These are phyloP conservation scores for Quadroppia sp. DNA, from an alignment of 2,888 invertebrate genomes.

Conservation along the genomic window DNA sequence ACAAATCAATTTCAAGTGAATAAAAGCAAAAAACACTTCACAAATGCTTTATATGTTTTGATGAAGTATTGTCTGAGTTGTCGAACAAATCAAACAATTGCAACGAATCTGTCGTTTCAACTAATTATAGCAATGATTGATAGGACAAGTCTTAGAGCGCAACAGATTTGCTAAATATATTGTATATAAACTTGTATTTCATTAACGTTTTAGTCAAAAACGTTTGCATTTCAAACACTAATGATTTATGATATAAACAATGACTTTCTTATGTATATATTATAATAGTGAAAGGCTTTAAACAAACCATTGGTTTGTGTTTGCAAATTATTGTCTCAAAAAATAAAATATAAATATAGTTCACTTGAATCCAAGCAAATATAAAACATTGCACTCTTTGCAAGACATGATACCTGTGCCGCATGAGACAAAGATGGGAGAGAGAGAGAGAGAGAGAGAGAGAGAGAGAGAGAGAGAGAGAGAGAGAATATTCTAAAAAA, in stretches of 20 bases:
- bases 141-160: conserved; percentile 15
- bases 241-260: conserved; percentile 5
- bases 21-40: not conserved
- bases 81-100: conserved; percentile 34
- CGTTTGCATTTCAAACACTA: not conserved
- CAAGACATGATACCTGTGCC: no score
- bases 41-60: not conserved
- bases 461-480: no score
- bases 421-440: no score
- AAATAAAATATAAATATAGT: no score
- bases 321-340: no score
- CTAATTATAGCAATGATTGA: conserved; percentile 34
- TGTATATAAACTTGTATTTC: not conserved
- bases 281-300: not conserved
- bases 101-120: conserved; percentile 22
- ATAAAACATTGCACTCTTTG: no score
- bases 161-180: conserved; percentile 21
- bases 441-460: no score
- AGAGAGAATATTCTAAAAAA: no score
- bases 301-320: not conserved
- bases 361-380: no score
- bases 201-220: not conserved
- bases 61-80: conserved; percentile 33
- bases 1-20: conserved; percentile 4
- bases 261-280: conserved; percentile 5